phyloP scores from a whole-genome alignment of 2,888 invertebrate species.

The Pteria penguin region DNA sequence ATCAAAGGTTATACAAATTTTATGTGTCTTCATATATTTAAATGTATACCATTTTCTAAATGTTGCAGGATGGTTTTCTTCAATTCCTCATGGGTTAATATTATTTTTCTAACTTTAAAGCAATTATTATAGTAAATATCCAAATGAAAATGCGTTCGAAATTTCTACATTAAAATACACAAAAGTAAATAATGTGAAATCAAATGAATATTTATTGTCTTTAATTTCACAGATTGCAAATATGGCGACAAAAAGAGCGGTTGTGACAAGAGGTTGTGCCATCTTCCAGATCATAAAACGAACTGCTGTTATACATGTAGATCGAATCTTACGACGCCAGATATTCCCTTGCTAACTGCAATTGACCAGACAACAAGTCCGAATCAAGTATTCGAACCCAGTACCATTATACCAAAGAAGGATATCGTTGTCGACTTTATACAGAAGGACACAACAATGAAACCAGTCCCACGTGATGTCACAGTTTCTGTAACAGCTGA shows the following conservation, averaged over 20 bases:
- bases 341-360: conserved; percentile 18
- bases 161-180: no score
- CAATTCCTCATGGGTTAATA: no score
- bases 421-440: not conserved
- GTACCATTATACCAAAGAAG: no score
- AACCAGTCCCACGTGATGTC: not conserved
- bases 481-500: not conserved
- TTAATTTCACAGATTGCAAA: conserved; percentile 54
- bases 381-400: not conserved
- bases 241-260: conserved; percentile 52
- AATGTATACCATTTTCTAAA: no score
- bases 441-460: not conserved
- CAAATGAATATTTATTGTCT: no score
- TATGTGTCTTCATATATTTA: no score
- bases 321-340: not conserved
- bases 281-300: conserved; percentile 40
- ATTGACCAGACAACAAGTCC: conserved; percentile 7
- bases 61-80: no score
- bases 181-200: no score
- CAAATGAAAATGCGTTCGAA: no score
- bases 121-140: no score
- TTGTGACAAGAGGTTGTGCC: conserved; percentile 41
- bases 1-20: conserved; percentile 23
- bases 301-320: conserved; percentile 60
- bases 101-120: no score